Base-by-base conservation (phyloP, 2,888 invertebrate species). In the Pharmacophagus antenor region DNA sequence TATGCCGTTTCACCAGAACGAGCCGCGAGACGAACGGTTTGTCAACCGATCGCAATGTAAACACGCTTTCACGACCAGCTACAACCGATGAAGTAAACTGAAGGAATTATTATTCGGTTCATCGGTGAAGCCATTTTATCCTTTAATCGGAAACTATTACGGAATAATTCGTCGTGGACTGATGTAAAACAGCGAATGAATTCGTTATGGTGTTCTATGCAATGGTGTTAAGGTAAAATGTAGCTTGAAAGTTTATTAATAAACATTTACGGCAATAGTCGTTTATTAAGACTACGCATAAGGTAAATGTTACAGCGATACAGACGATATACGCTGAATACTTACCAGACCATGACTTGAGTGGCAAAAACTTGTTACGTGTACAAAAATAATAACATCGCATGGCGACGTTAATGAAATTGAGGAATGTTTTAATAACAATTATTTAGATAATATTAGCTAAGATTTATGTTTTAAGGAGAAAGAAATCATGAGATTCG, bases 1-100 rank as follows among this genome's bases (percentile, higher is more conserved):
- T 62, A 60, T 74, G 76, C 70, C 65, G 74, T 77, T 79, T 78
- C 75, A 73, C 72, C 69, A 71, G 74, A 77, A 60, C 50, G 41
- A 27, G 55, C 50, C 41, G 31, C 41, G 44, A 78, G 76, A 78
- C 69, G 74, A 73, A 66, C 70, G 67, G 66, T 71, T 72, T 71
- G 74, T 72, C 71, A 71, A 69, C 64, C 46, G 63, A 69, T 66
- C 67, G 58, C 67, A 72, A 68, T 73, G 68, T 70, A 71, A 77
- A 74, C 70, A 69, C 65, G 70, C 69, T 76, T 77, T 77, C 76
- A 68, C 64, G 62, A 57, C 48, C 21, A 42, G 41, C 46, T 53
- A 62, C n/a, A n/a, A n/a, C 56, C 62, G 58, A 63, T 63, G 65
- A 59, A 22, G 56, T 55, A 57, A 56, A 56, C 54, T 66, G 50